Percentiles rank a stretch among this genome's conserved stretches.
Conservation (phyloP, 2,888 invertebrate genomes). For the Dryobotodes eremita region DNA sequence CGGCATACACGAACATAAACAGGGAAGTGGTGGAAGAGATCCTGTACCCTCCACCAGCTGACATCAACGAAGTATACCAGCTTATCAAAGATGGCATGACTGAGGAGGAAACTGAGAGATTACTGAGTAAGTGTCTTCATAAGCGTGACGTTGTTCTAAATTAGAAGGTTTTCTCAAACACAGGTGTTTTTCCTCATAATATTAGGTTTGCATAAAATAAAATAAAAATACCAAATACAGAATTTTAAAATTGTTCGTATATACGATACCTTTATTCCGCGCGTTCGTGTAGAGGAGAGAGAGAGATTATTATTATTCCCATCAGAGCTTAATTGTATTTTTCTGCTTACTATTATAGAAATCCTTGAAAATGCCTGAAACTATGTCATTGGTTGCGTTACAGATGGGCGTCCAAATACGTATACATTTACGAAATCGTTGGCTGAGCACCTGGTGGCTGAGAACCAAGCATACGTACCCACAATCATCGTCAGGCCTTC, state of each 20-base stretch:
- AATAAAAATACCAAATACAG: not conserved
- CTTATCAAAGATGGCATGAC: conserved; percentile 62
- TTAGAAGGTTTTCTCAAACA: not conserved
- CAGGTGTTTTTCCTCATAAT: too few species aligned
- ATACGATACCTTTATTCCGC: too few species aligned
- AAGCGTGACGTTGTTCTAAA: not conserved
- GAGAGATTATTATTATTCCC: too few species aligned
- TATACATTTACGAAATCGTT: conserved; percentile 75
- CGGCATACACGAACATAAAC: conserved; percentile 74
- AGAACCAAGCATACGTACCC: conserved; percentile 68
- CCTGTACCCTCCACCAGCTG: conserved; percentile 78
- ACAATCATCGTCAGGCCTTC: conserved; percentile 79
- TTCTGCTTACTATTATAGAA: too few species aligned
- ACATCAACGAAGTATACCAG: conserved; percentile 74
- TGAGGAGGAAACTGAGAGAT: conserved; percentile 60
- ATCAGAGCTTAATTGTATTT: not conserved
- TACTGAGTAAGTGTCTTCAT: conserved; percentile 68
- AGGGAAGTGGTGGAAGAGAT: conserved; percentile 72
- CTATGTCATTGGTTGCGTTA: not conserved
- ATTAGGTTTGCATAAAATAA: too few species aligned
- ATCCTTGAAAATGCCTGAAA: not conserved
- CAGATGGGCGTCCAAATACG: conserved; percentile 73
- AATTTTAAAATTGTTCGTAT: not conserved
- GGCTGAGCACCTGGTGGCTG: conserved; percentile 69
- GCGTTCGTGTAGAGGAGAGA: too few species aligned